Evolutionary conservation across 2,113 vertebrate genomes (phyloP).

Genomic region (Setophaga kirtlandii): DNA sequence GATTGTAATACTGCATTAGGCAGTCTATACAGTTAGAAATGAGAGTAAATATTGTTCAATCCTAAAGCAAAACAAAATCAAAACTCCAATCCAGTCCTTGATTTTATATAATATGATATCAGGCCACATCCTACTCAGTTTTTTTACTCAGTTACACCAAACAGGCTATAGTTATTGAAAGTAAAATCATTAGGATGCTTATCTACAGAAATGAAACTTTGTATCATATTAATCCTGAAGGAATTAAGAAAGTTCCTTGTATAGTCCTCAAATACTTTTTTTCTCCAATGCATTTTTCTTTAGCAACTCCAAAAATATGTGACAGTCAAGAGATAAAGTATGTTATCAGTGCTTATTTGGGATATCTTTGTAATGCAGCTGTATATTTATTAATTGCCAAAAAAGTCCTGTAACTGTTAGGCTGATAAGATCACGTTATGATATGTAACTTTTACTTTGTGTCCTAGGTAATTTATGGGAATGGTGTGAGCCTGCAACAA

Average conservation of each 20-base stretch:
- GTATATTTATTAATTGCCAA: background rate
- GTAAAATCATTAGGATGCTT: background rate
- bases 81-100: background rate
- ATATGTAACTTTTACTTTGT: background rate
- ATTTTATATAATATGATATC: background rate
- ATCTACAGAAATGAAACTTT: background rate
- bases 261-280: background rate
- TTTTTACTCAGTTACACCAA: background rate
- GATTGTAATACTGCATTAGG: background rate
- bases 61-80: background rate
- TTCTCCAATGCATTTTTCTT: background rate
- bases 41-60: background rate
- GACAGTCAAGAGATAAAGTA: background rate
- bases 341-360: background rate
- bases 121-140: background rate
- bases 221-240: background rate
- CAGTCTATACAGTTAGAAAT: background rate
- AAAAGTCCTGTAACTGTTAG: background rate
- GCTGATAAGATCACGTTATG: background rate
- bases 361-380: background rate
- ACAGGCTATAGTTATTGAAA: background rate
- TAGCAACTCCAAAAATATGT: fast-evolving
- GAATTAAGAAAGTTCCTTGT: background rate
- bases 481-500: background rate
- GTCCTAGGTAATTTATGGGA: background rate